These are phyloP conservation scores for Cinclus cinclus DNA, from an alignment of 2,113 vertebrate species.

Conservation along the genomic window DNA sequence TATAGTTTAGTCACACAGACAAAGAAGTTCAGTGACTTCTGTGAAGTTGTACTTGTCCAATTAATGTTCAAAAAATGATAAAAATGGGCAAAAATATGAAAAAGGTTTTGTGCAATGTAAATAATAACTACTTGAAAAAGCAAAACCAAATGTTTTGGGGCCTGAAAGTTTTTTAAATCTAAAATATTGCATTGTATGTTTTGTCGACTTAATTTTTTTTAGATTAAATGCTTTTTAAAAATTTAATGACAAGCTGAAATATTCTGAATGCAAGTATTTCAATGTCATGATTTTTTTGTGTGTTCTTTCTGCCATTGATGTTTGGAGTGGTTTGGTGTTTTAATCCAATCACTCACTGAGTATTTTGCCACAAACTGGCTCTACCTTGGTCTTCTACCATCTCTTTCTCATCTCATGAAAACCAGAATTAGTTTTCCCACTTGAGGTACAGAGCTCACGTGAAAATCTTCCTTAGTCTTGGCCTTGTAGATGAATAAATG, in stretches of 20 bases:
- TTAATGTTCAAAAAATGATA: neutral
- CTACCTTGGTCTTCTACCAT: neutral
- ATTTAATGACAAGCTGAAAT: neutral
- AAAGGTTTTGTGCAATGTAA: neutral
- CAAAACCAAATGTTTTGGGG: neutral
- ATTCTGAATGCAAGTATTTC: neutral
- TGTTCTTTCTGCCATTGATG: accelerated
- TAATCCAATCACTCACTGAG: accelerated
- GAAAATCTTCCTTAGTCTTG: neutral
- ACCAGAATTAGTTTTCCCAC: neutral
- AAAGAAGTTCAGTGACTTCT: neutral
- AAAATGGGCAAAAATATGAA: neutral
- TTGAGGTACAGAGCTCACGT: neutral
- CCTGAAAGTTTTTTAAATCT: accelerated
- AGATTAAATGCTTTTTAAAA: accelerated
- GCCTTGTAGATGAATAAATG: neutral
- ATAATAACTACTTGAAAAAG: neutral
- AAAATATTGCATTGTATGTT: neutral
- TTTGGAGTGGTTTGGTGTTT: neutral
- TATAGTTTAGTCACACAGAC: neutral
- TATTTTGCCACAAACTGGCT: neutral
- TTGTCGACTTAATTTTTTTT: neutral
- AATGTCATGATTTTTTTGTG: accelerated
- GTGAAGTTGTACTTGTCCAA: neutral
- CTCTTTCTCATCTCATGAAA: neutral